phyloP scores from a whole-genome alignment of 1,140 invertebrate genomes.

The Galleria mellonella region DNA sequence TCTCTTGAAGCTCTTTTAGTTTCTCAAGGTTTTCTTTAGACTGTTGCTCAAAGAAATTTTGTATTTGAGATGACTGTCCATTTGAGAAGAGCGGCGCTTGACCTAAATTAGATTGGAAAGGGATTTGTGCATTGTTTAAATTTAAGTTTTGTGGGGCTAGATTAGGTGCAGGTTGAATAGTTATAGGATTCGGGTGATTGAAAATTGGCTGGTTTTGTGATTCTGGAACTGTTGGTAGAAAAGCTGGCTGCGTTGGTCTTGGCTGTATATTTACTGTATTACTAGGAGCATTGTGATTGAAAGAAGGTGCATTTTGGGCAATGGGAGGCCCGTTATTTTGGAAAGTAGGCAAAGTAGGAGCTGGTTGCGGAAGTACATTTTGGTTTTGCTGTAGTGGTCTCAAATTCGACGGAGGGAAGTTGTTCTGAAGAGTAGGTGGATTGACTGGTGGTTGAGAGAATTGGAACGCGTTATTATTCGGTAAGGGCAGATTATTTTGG shows the following conservation, averaged over 20 bases:
- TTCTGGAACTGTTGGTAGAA: constrained; percentile 59
- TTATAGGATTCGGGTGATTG: constrained; percentile 51
- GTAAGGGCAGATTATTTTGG: constrained; percentile 24
- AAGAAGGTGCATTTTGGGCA: constrained; percentile 30
- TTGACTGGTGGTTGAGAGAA: constrained; percentile 35
- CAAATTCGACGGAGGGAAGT: constrained; percentile 45
- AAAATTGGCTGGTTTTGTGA: constrained; percentile 41
- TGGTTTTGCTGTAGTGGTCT: constrained; percentile 37
- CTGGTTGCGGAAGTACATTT: constrained; percentile 42
- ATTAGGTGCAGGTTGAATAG: constrained; percentile 60
- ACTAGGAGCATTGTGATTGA: constrained; percentile 34
- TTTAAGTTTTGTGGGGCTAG: constrained; percentile 37
- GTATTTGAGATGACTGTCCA: constrained; percentile 68
- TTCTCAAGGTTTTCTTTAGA: constrained; percentile 76
- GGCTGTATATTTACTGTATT: constrained; percentile 43
- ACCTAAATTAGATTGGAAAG: constrained; percentile 55
- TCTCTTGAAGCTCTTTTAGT: constrained; percentile 75
- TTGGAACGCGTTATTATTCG: constrained; percentile 43
- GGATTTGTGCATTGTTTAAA: constrained; percentile 44
- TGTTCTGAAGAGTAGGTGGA: constrained; percentile 28
- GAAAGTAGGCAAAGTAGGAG: constrained; percentile 47
- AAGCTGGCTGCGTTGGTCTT: constrained; percentile 58
- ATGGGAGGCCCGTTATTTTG: constrained; percentile 37
- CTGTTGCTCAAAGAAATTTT: constrained; percentile 77
- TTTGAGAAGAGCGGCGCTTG: constrained; percentile 70